phyloP scores from a whole-genome alignment of 2,888 invertebrate species.

The Lypha dubia region DNA sequence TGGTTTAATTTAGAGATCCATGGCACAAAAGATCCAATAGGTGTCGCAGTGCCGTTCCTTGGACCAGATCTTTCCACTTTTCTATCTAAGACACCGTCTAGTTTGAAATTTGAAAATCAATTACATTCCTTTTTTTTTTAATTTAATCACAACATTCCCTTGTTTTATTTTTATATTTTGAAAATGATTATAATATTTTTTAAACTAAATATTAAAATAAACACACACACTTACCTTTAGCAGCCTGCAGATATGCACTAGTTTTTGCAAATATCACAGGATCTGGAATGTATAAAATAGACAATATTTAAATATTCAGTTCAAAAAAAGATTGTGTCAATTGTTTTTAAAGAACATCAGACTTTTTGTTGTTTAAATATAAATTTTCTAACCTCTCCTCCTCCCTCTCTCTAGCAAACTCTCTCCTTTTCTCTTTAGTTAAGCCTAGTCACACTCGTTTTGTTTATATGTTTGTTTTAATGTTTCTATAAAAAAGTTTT shows the following conservation, averaged over 20 bases:
- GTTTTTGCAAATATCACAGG: neutral
- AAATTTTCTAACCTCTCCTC: too few relatives aligned
- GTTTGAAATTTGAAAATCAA: too few relatives aligned
- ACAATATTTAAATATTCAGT: neutral
- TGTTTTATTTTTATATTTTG: too few relatives aligned
- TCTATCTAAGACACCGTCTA: too few relatives aligned
- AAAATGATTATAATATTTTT: neutral
- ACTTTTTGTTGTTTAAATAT: neutral
- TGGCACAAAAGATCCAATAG: too few relatives aligned
- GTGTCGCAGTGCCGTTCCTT: too few relatives aligned
- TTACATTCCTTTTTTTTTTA: too few relatives aligned
- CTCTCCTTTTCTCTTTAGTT: neutral
- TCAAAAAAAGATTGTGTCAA: neutral
- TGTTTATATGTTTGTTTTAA: constrained; percentile 17
- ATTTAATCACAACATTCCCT: too few relatives aligned
- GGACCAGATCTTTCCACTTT: too few relatives aligned
- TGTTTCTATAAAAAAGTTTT: constrained; percentile 38
- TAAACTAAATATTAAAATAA: neutral
- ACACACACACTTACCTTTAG: neutral
- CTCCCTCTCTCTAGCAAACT: too few relatives aligned
- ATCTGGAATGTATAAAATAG: neutral
- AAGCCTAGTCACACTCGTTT: neutral
- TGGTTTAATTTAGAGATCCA: too few relatives aligned
- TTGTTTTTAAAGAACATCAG: neutral
- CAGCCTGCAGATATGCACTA: constrained; percentile 15